phyloP scores from a whole-genome alignment of 2,888 invertebrate genomes.

The Oxyteleia sp. region DNA sequence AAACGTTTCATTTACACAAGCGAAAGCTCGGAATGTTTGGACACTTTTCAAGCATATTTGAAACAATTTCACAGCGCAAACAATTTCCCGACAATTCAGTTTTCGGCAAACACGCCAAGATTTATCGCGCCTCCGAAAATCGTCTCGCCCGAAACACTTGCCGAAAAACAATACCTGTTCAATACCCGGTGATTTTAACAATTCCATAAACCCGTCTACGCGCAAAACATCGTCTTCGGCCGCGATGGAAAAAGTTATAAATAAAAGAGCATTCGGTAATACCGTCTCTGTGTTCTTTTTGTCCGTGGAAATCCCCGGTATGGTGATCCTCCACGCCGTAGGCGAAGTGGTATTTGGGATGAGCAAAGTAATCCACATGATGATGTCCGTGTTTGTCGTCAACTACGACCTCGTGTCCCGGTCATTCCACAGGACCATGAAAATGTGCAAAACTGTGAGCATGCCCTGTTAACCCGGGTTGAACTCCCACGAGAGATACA shows the following conservation, averaged over 20 bases:
- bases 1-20: too few relatives aligned
- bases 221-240: too few relatives aligned
- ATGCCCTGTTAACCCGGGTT: conserved; percentile 81
- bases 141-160: neutral
- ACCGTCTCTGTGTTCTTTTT: too few relatives aligned
- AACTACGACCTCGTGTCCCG: conserved; percentile 79
- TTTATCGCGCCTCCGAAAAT: neutral
- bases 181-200: neutral
- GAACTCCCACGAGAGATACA: conserved; percentile 79
- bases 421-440: conserved; percentile 85
- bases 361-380: too few relatives aligned
- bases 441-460: conserved; percentile 86
- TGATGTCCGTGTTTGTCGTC: conserved; percentile 83
- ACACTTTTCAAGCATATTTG: conserved; percentile 11
- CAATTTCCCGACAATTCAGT: neutral
- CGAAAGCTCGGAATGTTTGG: conserved; percentile 12
- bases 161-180: neutral
- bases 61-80: conserved; percentile 36
- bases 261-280: too few relatives aligned
- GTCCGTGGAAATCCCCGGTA: too few relatives aligned
- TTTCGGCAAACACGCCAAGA: neutral
- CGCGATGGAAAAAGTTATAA: too few relatives aligned
- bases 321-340: too few relatives aligned
- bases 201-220: neutral
- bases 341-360: too few relatives aligned